phyloP scores from a whole-genome alignment of 1,140 invertebrate species.

The Drosophila biarmipes region DNA sequence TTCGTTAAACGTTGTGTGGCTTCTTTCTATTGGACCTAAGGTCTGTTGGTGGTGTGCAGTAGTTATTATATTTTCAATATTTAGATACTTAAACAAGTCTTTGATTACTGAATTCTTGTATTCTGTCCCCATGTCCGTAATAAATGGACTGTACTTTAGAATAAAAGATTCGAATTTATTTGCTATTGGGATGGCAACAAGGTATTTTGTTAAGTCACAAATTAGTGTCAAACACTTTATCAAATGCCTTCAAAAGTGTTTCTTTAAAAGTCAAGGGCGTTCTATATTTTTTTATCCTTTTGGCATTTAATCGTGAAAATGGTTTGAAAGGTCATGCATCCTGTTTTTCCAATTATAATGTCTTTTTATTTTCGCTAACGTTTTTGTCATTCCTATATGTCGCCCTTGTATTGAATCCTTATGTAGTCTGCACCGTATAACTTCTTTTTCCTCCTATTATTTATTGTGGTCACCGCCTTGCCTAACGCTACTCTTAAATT shows the following conservation, averaged over 20 bases:
- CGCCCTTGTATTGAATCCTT: constrained; percentile 3
- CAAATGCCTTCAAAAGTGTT: background rate
- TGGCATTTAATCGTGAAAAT: background rate
- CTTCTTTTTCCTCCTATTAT: background rate
- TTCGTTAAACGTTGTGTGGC: too few species aligned
- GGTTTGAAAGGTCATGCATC: background rate
- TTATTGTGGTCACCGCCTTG: constrained; percentile 7
- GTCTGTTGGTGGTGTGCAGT: too few species aligned
- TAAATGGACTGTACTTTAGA: too few species aligned
- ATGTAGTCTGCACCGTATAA: background rate
- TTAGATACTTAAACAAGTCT: too few species aligned
- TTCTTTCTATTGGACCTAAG: too few species aligned
- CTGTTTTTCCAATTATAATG: background rate
- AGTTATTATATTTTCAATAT: too few species aligned
- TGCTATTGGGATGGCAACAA: too few species aligned
- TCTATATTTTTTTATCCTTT: background rate
- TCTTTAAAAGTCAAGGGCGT: background rate
- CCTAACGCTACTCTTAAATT: constrained; percentile 2
- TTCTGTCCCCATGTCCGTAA: too few species aligned
- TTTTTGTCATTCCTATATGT: background rate
- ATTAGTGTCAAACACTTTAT: background rate
- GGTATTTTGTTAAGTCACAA: too few species aligned
- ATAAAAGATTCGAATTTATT: too few species aligned
- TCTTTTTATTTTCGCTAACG: background rate
- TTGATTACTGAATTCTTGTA: too few species aligned